Evolutionary conservation across 2,888 invertebrate species (phyloP), one percentile per base, ranked within the genome.

Genomic region (Zootermopsis nevadensis): DNA sequence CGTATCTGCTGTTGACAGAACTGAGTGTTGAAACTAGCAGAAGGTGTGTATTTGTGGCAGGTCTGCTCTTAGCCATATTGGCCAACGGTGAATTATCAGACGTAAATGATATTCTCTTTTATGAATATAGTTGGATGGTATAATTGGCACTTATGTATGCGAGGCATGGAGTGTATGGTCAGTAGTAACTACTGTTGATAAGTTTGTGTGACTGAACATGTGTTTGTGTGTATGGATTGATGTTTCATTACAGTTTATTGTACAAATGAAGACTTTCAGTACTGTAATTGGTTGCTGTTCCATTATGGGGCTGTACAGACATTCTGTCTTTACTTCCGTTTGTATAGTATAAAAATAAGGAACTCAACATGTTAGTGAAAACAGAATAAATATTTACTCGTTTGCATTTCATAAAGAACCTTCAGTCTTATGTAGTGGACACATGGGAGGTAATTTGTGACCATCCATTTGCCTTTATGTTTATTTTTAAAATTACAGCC

Each of bases 281-380:
- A 4, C 60, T n/a, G 60, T 60, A 60, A 60, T 60, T 60, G 60
- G 12, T n/a, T 60, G 8, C n/a, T 60, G n/a, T 60, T 60, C n/a
- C n/a, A 27, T 60, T 60, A 60, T 27, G 27, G n/a, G n/a, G 60
- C 4, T 60, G 60, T 60, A 60, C 60, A 60, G n/a, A 60, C n/a
- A 60, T 60, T 60, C n/a, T 60, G 3, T 60, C 60, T 55, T 55
- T 55, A 55, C 55, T 60, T 60, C 27, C 27, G 12, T 60, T 60
- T 60, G 60, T 60, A 60, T 60, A 60, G 60, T 60, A 60, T 27
- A 8, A 60, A 60, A 60, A 60, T 60, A 60, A 60, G n/a, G 27
- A 60, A n/a, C 7, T 60, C n/a, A n/a, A 60, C 24, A 53, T 60
- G 2, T 0, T n/a, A 60, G 4, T 48, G 19, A 15, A 48, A 48